Percentiles rank a stretch among this genome's conserved stretches.
Conservation (phyloP, 1,140 invertebrate species). For the Nasonia longicornis region DNA sequence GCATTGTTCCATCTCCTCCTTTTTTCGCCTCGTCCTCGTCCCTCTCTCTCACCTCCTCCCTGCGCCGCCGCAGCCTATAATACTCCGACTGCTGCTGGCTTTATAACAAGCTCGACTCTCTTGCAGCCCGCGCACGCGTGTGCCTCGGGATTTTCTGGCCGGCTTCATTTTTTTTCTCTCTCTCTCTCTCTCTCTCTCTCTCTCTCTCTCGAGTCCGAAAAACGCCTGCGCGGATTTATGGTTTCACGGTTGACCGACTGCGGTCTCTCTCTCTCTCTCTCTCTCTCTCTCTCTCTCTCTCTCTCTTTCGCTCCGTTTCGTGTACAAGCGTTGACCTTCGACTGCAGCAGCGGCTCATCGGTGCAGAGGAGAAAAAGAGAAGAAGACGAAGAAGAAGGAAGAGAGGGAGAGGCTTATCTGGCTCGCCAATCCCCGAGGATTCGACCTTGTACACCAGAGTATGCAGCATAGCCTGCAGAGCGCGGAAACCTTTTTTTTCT, state of each 20-base stretch:
- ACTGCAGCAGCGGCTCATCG: constrained; percentile 20
- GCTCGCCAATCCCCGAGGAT: constrained; percentile 50
- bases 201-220: constrained; percentile 60
- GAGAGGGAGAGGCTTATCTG: constrained; percentile 51
- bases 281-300: constrained; percentile 43
- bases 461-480: constrained; percentile 30
- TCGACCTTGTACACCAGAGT: constrained; percentile 53
- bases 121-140: constrained; percentile 25
- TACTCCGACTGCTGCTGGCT: constrained; percentile 29
- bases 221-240: constrained; percentile 64
- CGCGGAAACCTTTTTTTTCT: background rate
- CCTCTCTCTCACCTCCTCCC: constrained; percentile 16
- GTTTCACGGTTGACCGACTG: constrained; percentile 66
- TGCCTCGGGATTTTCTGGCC: constrained; percentile 59
- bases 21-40: background rate
- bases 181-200: constrained; percentile 57
- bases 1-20: constrained; percentile 64
- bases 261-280: constrained; percentile 50
- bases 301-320: constrained; percentile 49
- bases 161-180: constrained; percentile 56
- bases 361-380: constrained; percentile 17
- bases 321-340: constrained; percentile 62
- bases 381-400: background rate
- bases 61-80: background rate
- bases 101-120: constrained; percentile 57